Percentiles rank a stretch among this genome's conserved stretches.
Conservation (phyloP, 2,113 vertebrate species). For the Megaceryle maxima region DNA sequence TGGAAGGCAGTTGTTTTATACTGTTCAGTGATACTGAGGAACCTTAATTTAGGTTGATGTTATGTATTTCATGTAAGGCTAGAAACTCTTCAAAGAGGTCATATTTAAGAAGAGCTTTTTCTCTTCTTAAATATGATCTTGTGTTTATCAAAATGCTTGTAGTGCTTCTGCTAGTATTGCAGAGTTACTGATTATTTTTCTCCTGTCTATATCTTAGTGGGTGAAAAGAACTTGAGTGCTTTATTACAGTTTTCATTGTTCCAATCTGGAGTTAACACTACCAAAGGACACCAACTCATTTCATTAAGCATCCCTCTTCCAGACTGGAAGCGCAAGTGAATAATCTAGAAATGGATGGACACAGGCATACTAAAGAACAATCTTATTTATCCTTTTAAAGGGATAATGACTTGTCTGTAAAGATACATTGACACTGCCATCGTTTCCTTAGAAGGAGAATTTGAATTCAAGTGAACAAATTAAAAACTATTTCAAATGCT, state of each 20-base stretch:
- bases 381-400: not conserved
- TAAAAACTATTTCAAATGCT: not conserved
- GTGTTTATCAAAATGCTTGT: not conserved
- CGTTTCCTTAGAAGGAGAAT: not conserved
- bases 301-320: no score
- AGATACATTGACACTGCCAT: not conserved
- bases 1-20: conserved; percentile 42
- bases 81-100: conserved; percentile 14
- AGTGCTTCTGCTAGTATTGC: not conserved
- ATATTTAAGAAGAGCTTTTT: conserved; percentile 26
- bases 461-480: not conserved
- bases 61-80: not conserved
- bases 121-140: not conserved
- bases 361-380: no score
- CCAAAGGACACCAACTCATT: no score
- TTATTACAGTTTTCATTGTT: not conserved
- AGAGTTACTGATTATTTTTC: not conserved
- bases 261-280: no score
- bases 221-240: not conserved
- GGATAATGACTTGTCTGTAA: not conserved
- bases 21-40: not conserved
- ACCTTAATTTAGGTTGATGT: conserved; percentile 2
- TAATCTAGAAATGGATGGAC: no score
- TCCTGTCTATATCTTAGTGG: not conserved
- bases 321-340: no score